Percentiles rank a stretch among this genome's conserved stretches.
Evolutionary conservation across 2,797 vertebrate species (phyloP).

Genomic region (Hoplostethus atlanticus): DNA sequence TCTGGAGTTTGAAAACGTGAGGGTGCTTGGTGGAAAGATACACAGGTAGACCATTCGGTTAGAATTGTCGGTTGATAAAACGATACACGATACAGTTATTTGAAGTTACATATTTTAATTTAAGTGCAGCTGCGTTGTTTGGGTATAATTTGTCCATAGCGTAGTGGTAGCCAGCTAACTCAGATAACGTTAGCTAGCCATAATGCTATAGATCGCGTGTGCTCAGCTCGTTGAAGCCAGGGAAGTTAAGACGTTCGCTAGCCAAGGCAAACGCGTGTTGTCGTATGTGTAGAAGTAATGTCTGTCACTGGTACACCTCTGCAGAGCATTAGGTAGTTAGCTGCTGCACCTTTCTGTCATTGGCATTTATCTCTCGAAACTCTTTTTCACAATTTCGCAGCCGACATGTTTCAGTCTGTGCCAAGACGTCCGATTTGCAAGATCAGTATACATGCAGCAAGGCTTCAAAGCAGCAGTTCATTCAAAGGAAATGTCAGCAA

Average conservation of each 20-base stretch:
- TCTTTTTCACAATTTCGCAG: conserved; percentile 52
- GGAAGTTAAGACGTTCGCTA: background rate
- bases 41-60: background rate
- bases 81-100: background rate
- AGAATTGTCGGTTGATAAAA: background rate
- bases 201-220: conserved; percentile 45
- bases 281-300: background rate
- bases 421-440: conserved; percentile 77
- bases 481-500: conserved; percentile 44
- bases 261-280: background rate
- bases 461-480: conserved; percentile 60
- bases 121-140: background rate
- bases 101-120: background rate
- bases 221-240: background rate
- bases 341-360: background rate
- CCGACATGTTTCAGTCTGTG: conserved; percentile 82
- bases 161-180: background rate
- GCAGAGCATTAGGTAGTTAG: conserved; percentile 5
- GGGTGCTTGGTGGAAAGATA: background rate
- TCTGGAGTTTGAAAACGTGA: conserved; percentile 50
- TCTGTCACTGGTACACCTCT: background rate
- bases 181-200: conserved; percentile 37
- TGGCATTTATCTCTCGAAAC: conserved; percentile 30
- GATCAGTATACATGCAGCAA: conserved; percentile 61
- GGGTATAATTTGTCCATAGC: background rate